These are phyloP conservation scores for Notodonta ziczac DNA, from an alignment of 2,888 invertebrate genomes.

Conservation along the genomic window DNA sequence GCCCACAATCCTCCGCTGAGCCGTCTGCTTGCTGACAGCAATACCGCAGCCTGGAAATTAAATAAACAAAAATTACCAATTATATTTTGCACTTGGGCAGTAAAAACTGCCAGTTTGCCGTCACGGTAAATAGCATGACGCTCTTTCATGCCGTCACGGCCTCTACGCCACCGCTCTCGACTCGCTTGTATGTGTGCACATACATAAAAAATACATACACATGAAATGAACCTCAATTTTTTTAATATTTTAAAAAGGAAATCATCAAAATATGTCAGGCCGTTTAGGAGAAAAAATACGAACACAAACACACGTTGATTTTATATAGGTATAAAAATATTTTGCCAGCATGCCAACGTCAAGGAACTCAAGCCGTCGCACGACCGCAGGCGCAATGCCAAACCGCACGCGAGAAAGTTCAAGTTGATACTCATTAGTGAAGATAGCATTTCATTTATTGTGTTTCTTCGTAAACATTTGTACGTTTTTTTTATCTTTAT, in stretches of 20 bases:
- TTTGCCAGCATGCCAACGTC: background rate
- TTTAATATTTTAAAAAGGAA: too few species aligned
- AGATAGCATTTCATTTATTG: background rate
- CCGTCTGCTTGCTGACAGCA: constrained; percentile 92
- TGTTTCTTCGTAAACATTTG: background rate
- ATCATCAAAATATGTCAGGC: too few species aligned
- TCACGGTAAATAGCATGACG: too few species aligned
- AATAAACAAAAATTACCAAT: constrained; percentile 7
- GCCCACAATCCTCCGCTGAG: constrained; percentile 95
- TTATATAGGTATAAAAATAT: background rate
- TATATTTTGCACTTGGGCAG: background rate
- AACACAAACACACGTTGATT: too few species aligned
- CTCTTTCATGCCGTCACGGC: too few species aligned
- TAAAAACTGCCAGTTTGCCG: too few species aligned
- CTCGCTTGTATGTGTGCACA: too few species aligned
- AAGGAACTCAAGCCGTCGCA: background rate
- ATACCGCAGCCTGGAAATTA: constrained; percentile 93
- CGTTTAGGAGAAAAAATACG: too few species aligned
- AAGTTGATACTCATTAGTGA: constrained; percentile 3
- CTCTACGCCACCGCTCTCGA: too few species aligned
- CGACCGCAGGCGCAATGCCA: constrained; percentile 6
- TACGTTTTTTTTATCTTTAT: too few species aligned
- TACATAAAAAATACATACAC: too few species aligned
- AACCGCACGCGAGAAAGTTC: constrained; percentile 9
- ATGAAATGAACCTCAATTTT: too few species aligned